Percentiles rank a stretch among this genome's conserved stretches.
Evolutionary conservation across 2,797 vertebrate species (phyloP).

Genomic region (Atherinosoma microstoma): DNA sequence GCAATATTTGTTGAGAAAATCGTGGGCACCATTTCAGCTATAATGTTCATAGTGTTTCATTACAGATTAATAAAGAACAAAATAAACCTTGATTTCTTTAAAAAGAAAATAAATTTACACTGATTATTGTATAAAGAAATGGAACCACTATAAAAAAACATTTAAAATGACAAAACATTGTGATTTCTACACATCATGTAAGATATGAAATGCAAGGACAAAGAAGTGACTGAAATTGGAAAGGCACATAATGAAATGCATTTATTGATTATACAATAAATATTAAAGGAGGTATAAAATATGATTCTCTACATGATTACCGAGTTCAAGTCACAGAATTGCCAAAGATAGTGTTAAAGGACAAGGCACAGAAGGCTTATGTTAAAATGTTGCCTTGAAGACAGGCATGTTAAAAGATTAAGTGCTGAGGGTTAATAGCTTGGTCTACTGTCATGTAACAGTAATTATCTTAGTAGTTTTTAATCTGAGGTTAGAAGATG

Average conservation of each 20-base stretch:
- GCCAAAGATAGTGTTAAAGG: constrained; percentile 24
- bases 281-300: constrained; percentile 22
- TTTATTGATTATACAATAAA: constrained; percentile 25
- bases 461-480: constrained; percentile 36
- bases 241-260: constrained; percentile 39
- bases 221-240: constrained; percentile 26
- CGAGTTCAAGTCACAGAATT: constrained; percentile 29
- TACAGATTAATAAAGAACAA: constrained; percentile 34
- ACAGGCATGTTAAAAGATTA: constrained; percentile 22
- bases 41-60: constrained; percentile 5
- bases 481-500: constrained; percentile 31
- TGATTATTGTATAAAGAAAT: constrained; percentile 29
- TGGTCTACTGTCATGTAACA: constrained; percentile 49
- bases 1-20: constrained; percentile 19
- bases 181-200: constrained; percentile 43
- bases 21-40: not conserved
- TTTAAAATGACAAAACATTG: constrained; percentile 20
- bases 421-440: constrained; percentile 51
- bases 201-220: constrained; percentile 43
- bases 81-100: constrained; percentile 21
- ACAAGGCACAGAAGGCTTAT: constrained; percentile 42
- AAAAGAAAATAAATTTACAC: constrained; percentile 19
- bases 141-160: constrained; percentile 24
- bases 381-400: constrained; percentile 34
- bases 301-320: constrained; percentile 10